Percentiles rank a stretch among this genome's conserved stretches.
These are phyloP conservation scores for Drosophila obscura DNA, from an alignment of 1,140 invertebrate species.

Conservation along the genomic window DNA sequence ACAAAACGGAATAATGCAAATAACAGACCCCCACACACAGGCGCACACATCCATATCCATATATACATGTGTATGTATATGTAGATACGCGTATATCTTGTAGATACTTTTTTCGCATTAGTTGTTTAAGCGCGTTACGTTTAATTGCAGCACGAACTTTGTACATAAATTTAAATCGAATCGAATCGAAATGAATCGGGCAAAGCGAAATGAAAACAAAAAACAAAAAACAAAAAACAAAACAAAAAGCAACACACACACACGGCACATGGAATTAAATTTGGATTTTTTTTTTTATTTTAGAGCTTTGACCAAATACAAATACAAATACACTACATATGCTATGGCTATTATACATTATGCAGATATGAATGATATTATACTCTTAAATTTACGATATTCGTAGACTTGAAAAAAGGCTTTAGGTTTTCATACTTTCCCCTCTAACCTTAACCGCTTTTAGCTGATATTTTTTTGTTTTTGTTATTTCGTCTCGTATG, in stretches of 20 bases:
- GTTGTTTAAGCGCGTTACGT: slow-evolving; percentile 64
- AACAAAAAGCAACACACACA: slow-evolving; percentile 8
- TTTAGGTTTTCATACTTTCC: slow-evolving; percentile 42
- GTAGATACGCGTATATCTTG: slow-evolving; percentile 44
- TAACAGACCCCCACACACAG: slow-evolving; percentile 30
- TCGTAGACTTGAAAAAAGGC: slow-evolving; percentile 51
- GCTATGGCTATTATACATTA: slow-evolving; percentile 16
- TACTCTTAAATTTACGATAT: slow-evolving; percentile 48
- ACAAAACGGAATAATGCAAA: slow-evolving; percentile 36
- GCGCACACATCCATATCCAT: slow-evolving; percentile 39
- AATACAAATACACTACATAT: neutral
- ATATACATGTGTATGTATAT: slow-evolving; percentile 47
- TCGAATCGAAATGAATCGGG: slow-evolving; percentile 13
- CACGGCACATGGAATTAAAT: slow-evolving; percentile 27
- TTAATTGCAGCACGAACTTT: slow-evolving; percentile 79
- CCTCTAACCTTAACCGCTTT: slow-evolving; percentile 3
- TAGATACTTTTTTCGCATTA: slow-evolving; percentile 57
- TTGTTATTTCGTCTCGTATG: slow-evolving; percentile 45
- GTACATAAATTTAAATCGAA: slow-evolving; percentile 77
- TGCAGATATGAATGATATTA: slow-evolving; percentile 18
- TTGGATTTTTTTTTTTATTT: slow-evolving; percentile 30
- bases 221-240: slow-evolving; percentile 20
- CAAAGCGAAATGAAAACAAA: slow-evolving; percentile 16
- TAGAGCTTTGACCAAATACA: slow-evolving; percentile 73
- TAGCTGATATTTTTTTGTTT: slow-evolving; percentile 32